Evolutionary conservation across 2,888 invertebrate species (phyloP).

Genomic region (Pilophorus perplexus): DNA sequence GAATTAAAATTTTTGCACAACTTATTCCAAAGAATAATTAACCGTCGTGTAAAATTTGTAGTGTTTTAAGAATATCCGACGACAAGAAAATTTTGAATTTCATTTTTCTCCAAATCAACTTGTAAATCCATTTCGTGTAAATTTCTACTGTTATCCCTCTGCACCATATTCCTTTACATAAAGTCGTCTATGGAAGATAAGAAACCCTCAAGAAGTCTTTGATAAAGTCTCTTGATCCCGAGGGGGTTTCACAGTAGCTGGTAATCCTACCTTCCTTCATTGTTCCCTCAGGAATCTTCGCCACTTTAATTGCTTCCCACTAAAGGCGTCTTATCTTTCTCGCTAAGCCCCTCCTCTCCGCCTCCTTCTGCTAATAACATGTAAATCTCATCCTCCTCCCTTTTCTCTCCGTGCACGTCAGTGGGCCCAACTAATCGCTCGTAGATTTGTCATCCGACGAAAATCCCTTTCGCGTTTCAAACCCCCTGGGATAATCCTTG

Average conservation of each 20-base stretch:
- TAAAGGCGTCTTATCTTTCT: slow-evolving; percentile 21
- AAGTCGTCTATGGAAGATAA: no score
- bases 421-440: slow-evolving; percentile 28
- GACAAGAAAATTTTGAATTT: no score
- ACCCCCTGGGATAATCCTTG: slow-evolving; percentile 15
- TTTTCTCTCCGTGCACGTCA: background rate
- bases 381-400: slow-evolving; percentile 30
- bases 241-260: slow-evolving; percentile 7
- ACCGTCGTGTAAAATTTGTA: no score
- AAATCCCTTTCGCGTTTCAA: background rate
- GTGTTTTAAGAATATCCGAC: no score
- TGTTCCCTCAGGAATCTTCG: slow-evolving; percentile 29
- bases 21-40: no score
- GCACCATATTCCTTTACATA: no score
- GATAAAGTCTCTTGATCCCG: no score
- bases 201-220: no score
- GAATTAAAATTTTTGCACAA: no score
- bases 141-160: no score
- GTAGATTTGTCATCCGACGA: slow-evolving; percentile 31
- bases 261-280: slow-evolving; percentile 19
- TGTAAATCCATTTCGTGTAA: no score
- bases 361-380: slow-evolving; percentile 20
- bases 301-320: slow-evolving; percentile 33
- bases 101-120: no score
- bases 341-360: slow-evolving; percentile 6